phyloP scores from a whole-genome alignment of 53 echinoderm and acorn worm genomes.

The Antedon mediterranea region DNA sequence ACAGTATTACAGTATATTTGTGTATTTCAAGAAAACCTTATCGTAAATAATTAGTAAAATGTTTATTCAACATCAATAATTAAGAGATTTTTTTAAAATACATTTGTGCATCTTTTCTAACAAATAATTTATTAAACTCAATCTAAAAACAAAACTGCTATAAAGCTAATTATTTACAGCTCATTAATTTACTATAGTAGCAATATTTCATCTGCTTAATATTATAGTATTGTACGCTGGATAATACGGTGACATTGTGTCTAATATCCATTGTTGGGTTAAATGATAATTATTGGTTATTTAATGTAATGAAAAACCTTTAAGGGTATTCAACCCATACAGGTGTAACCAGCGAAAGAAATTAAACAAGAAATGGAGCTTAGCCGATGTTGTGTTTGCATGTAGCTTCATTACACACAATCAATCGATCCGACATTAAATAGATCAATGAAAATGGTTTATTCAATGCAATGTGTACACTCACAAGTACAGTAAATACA shows the following conservation, averaged over 20 bases:
- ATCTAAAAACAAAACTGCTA: too few species aligned
- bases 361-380: neutral
- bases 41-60: too few species aligned
- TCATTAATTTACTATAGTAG: too few species aligned
- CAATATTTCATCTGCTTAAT: too few species aligned
- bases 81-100: too few species aligned
- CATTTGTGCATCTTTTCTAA: too few species aligned
- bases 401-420: neutral
- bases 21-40: too few species aligned
- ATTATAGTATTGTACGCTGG: neutral
- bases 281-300: neutral
- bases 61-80: too few species aligned
- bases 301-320: constrained; percentile 1
- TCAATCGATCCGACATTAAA: neutral
- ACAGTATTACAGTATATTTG: too few species aligned
- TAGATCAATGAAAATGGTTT: neutral
- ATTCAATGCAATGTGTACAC: neutral
- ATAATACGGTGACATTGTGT: neutral
- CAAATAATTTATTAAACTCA: too few species aligned
- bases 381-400: neutral
- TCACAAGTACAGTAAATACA: neutral
- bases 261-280: neutral
- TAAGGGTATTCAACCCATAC: neutral
- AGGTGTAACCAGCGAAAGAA: neutral
- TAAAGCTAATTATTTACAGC: too few species aligned